Evolutionary conservation across 2,888 invertebrate genomes (phyloP), one percentile per base, ranked within the genome.

Genomic region (Melanostoma scalare): DNA sequence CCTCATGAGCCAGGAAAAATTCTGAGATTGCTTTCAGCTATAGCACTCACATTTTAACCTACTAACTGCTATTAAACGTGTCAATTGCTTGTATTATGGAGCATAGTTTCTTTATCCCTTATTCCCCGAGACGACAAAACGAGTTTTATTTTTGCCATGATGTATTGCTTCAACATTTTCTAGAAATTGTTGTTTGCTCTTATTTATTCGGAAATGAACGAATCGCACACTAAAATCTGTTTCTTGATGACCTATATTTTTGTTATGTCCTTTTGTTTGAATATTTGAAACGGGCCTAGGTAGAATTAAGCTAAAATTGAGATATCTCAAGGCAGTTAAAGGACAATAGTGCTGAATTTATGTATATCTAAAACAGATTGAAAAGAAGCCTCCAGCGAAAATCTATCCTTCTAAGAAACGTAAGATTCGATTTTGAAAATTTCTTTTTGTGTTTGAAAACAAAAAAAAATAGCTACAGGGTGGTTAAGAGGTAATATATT

Each of bases 21-120:
- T 55, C 44, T 35, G 60, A 44, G 3, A 61, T 61, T 46, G 63
- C 63, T 63, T 63, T 63, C 36, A 63, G 63, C 50, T 6, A 63
- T 63, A 30, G 30, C 63, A 63, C 63, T 65, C 55, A 74, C 53
- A 44, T 42, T 61, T 63, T 71, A 71, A 31, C 55, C 63, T 50
- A 61, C 55, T 77, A 33, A 60, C 63, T 63, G 44, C 56, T 77
- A 40, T 71, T 65, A 38, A 52, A 60, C 42, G 56, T 77, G 77
- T 77, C 77, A 77, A 77, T 65, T 77, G 77, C n/a, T 77, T 77
- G 56, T 63, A 44, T 42, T 53, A 53, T 30, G 9, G 30, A 67
- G 38, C 46, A 36, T 30, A 36, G 30, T 60, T 56, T 71, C 6
- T 10, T 63, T 31, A 48, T 30, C 20, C 48, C 46, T 61, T 8